phyloP scores from a whole-genome alignment of 2,888 invertebrate genomes.

The Yponomeuta malinellus region DNA sequence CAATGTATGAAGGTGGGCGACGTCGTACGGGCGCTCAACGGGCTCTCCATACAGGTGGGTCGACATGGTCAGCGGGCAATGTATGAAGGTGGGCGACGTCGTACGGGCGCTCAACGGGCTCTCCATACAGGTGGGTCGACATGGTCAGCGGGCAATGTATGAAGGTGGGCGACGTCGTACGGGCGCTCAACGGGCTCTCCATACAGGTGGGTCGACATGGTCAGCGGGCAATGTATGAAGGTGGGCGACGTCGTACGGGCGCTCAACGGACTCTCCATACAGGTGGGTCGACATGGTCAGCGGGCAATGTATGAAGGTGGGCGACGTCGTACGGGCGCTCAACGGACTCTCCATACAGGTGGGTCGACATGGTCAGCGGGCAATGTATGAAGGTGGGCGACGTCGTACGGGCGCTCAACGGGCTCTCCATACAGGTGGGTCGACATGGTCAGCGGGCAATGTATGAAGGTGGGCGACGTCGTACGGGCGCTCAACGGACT shows the following conservation, averaged over 20 bases:
- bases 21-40: conserved; percentile 85
- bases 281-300: conserved; percentile 81
- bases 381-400: conserved; percentile 88
- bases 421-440: conserved; percentile 80
- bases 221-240: conserved; percentile 85
- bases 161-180: conserved; percentile 87
- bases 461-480: conserved; percentile 88
- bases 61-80: conserved; percentile 84
- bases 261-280: conserved; percentile 86
- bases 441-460: conserved; percentile 84
- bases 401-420: conserved; percentile 85
- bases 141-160: conserved; percentile 86
- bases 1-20: conserved; percentile 88
- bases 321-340: conserved; percentile 86
- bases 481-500: conserved; percentile 87
- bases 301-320: conserved; percentile 86
- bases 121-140: conserved; percentile 79
- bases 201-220: conserved; percentile 81
- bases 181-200: conserved; percentile 85
- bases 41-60: conserved; percentile 80
- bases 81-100: conserved; percentile 88
- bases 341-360: conserved; percentile 86
- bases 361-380: conserved; percentile 81
- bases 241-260: conserved; percentile 88
- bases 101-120: conserved; percentile 87